Evolutionary conservation across 2,888 invertebrate species (phyloP), one percentile per base, ranked within the genome.

Genomic region (Ametastegia equiseti): DNA sequence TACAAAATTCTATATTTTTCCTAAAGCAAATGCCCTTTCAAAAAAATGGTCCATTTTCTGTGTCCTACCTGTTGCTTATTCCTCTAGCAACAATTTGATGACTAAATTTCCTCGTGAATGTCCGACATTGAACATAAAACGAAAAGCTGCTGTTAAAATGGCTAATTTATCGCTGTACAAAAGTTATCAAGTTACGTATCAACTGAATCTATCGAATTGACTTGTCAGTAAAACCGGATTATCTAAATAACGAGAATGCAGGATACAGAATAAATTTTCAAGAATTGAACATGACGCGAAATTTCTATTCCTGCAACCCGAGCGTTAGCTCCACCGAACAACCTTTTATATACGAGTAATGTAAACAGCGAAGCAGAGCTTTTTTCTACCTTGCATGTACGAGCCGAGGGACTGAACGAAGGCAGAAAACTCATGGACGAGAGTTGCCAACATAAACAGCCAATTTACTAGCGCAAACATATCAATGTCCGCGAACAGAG

Each of bases 381-480:
- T 54, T 75, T 36, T n/a, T 30, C 13, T 11, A 15, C 15, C 13
- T 69, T 7, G 23, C 71, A 36, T 19, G 54, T 30, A 75, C 50
- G 11, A 75, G 42, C 36, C 33, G 7, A 50, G 54, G 5, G 30
- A 36, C 30, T 36, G 33, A 75, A 50, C 75, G 54, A 36, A 36
- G 50, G 36, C 11, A 36, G 54, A 50, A 7, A 23, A 67, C n/a
- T 6, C 75, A 75, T 33, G 75, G 30, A 54, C 36, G 36, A 54
- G 50, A 54, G 75, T 75, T 75, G 75, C 75, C 75, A 75, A 75
- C 75, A 54, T 75, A 75, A 75, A 75, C 75, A 75, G 50, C 54
- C 50, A 75, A 75, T 75, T 75, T 54, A 75, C 54, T 30, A 75
- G 75, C 11, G 75, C 75, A 75, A 75, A 54, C 75, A 75, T 75